Conservation (phyloP, 2,113 vertebrate species). For the Gavia stellata region DNA sequence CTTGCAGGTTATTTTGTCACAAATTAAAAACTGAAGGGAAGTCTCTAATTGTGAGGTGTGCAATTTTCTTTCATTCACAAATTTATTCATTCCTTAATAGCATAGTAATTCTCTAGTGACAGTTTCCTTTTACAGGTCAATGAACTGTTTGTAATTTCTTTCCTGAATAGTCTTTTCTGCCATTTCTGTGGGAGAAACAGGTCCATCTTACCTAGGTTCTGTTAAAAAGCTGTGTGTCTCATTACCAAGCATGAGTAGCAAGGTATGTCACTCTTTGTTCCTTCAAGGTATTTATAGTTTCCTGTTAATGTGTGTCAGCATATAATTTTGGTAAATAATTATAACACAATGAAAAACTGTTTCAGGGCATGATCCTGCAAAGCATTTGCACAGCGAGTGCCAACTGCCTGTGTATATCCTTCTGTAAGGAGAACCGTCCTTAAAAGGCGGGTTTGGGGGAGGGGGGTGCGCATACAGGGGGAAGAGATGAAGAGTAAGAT, state of each 20-base stretch:
- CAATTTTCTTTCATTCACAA: neutral
- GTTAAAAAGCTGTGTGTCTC: neutral
- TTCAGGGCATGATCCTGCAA: neutral
- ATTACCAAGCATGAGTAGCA: neutral
- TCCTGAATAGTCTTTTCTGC: neutral
- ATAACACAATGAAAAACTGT: neutral
- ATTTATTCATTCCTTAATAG: neutral
- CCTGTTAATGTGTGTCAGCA: neutral
- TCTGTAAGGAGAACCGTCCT: neutral
- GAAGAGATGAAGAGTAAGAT: neutral
- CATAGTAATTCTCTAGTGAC: neutral
- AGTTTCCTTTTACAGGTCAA: neutral
- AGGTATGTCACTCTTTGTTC: neutral
- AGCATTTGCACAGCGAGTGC: neutral
- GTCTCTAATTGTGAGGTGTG: neutral
- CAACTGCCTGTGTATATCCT: neutral
- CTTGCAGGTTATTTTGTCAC: neutral
- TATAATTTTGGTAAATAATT: neutral
- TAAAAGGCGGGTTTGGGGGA: neutral
- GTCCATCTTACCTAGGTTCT: neutral
- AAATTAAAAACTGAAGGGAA: neutral
- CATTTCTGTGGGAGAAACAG: neutral
- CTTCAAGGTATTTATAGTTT: neutral
- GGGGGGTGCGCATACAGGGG: fast-evolving
- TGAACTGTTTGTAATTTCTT: neutral